phyloP scores from a whole-genome alignment of 2,888 invertebrate species.

The Parascotia fuliginaria region DNA sequence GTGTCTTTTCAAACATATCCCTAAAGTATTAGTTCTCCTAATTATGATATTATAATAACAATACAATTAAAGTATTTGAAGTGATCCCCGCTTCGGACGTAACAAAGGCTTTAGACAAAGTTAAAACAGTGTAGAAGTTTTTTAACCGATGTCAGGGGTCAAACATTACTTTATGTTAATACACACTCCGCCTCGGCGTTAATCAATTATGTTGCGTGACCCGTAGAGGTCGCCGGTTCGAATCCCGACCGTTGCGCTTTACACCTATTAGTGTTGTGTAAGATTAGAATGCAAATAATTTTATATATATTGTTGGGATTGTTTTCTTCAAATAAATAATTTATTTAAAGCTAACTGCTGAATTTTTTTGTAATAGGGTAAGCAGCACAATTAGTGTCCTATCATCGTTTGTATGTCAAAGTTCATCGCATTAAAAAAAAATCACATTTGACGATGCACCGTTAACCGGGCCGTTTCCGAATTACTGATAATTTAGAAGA shows the following conservation, averaged over 20 bases:
- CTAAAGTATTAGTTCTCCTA: too few relatives aligned
- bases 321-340: too few relatives aligned
- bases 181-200: slow-evolving; percentile 74
- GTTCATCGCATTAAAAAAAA: too few relatives aligned
- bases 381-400: too few relatives aligned
- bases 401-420: too few relatives aligned
- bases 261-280: slow-evolving; percentile 69
- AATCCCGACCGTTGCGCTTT: slow-evolving; percentile 62
- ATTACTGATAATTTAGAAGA: too few relatives aligned
- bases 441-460: too few relatives aligned
- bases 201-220: slow-evolving; percentile 83
- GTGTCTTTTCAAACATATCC: too few relatives aligned
- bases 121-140: slow-evolving; percentile 70
- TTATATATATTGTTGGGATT: too few relatives aligned
- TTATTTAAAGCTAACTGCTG: too few relatives aligned
- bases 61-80: slow-evolving; percentile 15
- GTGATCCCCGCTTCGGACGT: slow-evolving; percentile 16
- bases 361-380: too few relatives aligned
- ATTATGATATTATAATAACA: not conserved
- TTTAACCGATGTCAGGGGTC: slow-evolving; percentile 78
- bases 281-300: slow-evolving; percentile 48
- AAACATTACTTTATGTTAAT: slow-evolving; percentile 85
- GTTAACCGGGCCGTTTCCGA: too few relatives aligned
- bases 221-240: slow-evolving; percentile 70
- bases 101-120: slow-evolving; percentile 52